Evolutionary conservation across 2,888 invertebrate genomes (phyloP), one percentile per base, ranked within the genome.

Genomic region (Lycaena phlaeas): DNA sequence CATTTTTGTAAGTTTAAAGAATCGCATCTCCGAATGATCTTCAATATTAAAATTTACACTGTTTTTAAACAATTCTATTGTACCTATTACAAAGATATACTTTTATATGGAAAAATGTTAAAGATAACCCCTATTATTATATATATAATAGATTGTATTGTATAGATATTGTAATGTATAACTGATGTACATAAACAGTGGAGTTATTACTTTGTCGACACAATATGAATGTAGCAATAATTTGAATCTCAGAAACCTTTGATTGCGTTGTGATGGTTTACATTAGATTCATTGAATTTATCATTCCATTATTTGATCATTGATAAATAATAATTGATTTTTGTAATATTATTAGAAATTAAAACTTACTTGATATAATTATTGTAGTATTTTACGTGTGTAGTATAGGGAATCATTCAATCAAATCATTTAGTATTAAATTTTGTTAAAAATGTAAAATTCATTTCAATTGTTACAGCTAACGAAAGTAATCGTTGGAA

Each of bases 241-340:
- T 56, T 53, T 54, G 65, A 70, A 71, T 71, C 64, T 70, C 64
- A 62, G 49, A 49, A 50, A 47, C 42, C 17, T 34, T 31, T 10
- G 31, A 31, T 34, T 34, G 34, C 34, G 22, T 18, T 36, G 45
- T 44, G 50, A 41, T 46, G 45, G 38, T 46, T 49, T 52, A 44
- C 46, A 45, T 50, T 52, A 52, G 46, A 51, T 49, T 59, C 59
- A 61, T 61, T 53, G 50, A 57, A 49, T 56, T 48, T 52, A 70
- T 71, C 67, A 70, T 72, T 73, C 68, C 71, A 70, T 64, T 54
- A 43, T 52, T 55, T 49, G 52, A 57, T 50, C 50, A 52, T 48
- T 44, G 42, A 38, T 49, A 49, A 42, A 38, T 49, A 49, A 42
- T 44, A n/a, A n/a, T n/a, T n/a, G n/a, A 38, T 40, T 48, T 36